Conservation (phyloP, 2,797 vertebrate genomes). For the Schizopygopsis malacanthus region DNA sequence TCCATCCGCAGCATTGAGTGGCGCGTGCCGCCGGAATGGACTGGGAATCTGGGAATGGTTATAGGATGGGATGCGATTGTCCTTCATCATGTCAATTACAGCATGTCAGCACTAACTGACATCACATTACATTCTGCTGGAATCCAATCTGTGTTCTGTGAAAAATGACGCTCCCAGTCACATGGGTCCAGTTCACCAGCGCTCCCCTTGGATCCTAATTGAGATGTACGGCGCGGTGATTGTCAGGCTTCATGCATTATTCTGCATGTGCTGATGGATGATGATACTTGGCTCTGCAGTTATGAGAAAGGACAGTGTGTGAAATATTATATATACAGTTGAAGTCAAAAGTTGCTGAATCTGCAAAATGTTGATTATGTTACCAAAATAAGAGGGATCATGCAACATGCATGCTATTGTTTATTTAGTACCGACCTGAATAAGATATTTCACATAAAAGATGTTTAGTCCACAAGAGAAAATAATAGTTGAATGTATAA, state of each 20-base stretch:
- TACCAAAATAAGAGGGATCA: no score
- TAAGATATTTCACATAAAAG: no score
- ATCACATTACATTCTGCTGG: conserved; percentile 54
- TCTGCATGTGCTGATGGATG: conserved; percentile 26
- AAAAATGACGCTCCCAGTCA: conserved; percentile 59
- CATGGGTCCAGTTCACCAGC: conserved; percentile 37
- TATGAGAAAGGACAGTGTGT: conserved; percentile 33
- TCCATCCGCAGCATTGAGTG: neutral
- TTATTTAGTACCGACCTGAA: no score
- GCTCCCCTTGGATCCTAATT: conserved; percentile 56
- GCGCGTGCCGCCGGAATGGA: neutral
- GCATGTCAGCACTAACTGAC: conserved; percentile 53
- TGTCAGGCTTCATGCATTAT: conserved; percentile 49
- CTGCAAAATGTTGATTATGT: no score
- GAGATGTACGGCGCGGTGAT: conserved; percentile 30
- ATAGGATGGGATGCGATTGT: conserved; percentile 54
- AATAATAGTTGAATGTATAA: no score
- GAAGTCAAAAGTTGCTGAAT: no score
- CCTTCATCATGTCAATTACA: conserved; percentile 63
- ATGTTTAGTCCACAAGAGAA: no score
- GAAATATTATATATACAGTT: no score
- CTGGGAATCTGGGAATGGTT: neutral
- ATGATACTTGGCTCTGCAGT: conserved; percentile 54
- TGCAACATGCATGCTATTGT: no score
- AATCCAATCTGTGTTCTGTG: conserved; percentile 62